Percentiles rank a stretch among this genome's conserved stretches.
phyloP scores from a whole-genome alignment of 1,140 invertebrate species.

The Rhyzopertha dominica region DNA sequence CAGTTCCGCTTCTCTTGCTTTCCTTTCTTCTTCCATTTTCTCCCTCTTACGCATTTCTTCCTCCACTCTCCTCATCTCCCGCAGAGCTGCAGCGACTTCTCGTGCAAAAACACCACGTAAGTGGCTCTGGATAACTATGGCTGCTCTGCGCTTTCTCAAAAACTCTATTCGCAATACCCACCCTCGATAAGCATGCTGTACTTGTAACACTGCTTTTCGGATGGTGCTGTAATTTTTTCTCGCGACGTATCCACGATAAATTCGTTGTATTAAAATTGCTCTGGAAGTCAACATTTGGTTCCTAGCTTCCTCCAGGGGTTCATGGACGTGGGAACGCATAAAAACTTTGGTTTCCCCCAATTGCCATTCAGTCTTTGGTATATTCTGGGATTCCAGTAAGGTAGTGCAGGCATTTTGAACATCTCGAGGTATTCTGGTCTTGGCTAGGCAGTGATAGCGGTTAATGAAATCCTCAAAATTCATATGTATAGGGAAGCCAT shows the following conservation, averaged over 20 bases:
- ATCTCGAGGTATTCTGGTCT: conserved; percentile 42
- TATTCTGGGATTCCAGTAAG: conserved; percentile 55
- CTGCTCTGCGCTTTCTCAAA: conserved; percentile 75
- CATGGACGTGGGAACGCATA: conserved; percentile 76
- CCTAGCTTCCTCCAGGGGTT: conserved; percentile 78
- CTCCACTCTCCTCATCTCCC: conserved; percentile 87
- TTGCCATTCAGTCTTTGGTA: conserved; percentile 80
- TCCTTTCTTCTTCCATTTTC: conserved; percentile 59
- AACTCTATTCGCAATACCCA: conserved; percentile 82
- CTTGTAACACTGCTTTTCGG: conserved; percentile 65
- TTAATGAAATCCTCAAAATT: conserved; percentile 70
- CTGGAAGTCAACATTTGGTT: conserved; percentile 63
- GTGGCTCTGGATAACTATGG: conserved; percentile 84
- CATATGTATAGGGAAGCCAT: conserved; percentile 90
- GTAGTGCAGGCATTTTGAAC: conserved; percentile 31
- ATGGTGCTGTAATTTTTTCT: conserved; percentile 65
- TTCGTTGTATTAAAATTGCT: conserved; percentile 76
- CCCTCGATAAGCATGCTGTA: conserved; percentile 83
- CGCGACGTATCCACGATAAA: conserved; percentile 59
- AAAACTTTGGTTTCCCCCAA: conserved; percentile 89
- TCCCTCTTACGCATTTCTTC: conserved; percentile 77
- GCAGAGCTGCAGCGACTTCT: conserved; percentile 74
- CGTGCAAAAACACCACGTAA: conserved; percentile 85
- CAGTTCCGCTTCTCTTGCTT: conserved; percentile 40
- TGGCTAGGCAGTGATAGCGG: conserved; percentile 69